phyloP scores from a whole-genome alignment of 2,113 vertebrate genomes.

The Sebastes schlegelii region DNA sequence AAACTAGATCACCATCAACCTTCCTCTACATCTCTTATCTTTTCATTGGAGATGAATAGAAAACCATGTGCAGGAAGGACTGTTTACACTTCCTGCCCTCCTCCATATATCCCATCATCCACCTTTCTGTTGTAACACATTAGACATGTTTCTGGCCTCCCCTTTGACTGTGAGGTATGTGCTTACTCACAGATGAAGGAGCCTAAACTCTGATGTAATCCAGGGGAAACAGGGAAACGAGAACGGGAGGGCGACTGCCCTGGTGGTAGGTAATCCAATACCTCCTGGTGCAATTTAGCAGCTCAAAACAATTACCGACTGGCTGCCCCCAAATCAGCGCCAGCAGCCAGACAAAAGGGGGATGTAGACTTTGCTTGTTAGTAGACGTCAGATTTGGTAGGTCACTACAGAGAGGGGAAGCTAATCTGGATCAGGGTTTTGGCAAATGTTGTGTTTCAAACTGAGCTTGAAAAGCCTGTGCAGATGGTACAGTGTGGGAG shows the following conservation, averaged over 20 bases:
- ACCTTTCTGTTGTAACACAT: constrained; percentile 62
- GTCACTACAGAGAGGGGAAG: constrained; percentile 30
- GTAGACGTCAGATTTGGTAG: constrained; percentile 45
- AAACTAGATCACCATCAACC: constrained; percentile 61
- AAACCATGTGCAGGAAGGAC: constrained; percentile 60
- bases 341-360: constrained; percentile 46
- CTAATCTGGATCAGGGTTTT: constrained; percentile 67
- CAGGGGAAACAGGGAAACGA: constrained; percentile 55
- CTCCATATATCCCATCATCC: constrained; percentile 59
- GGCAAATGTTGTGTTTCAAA: constrained; percentile 42
- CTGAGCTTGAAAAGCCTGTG: constrained; percentile 26
- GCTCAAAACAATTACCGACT: constrained; percentile 71
- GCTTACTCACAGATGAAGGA: constrained; percentile 76
- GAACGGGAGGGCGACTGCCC: constrained; percentile 51
- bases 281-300: constrained; percentile 67
- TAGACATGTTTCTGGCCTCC: constrained; percentile 63
- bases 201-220: constrained; percentile 81
- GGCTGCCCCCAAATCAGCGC: constrained; percentile 41
- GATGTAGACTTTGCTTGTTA: constrained; percentile 31
- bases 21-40: constrained; percentile 60
- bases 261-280: constrained; percentile 80
- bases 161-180: constrained; percentile 75
- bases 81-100: constrained; percentile 63
- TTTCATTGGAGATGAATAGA: constrained; percentile 44
- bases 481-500: constrained; percentile 43